Evolutionary conservation across 2,113 vertebrate species (phyloP), one percentile per base, ranked within the genome.

Genomic region (Mormyrus iriodes): DNA sequence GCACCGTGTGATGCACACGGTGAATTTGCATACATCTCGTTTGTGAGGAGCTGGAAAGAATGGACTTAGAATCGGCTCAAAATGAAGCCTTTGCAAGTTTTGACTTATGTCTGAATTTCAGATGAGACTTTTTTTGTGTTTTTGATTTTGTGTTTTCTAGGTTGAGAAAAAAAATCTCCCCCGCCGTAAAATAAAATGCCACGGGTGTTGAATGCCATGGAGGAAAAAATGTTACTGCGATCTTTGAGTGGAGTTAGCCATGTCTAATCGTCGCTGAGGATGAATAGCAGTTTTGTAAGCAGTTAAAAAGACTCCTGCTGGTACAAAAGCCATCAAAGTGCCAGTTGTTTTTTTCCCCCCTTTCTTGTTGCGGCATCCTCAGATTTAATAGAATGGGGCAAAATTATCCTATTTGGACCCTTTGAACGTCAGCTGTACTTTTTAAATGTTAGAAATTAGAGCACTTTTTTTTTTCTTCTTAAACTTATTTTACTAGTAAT

Each of bases 261-360:
- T 95, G 93, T 95, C 95, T 95, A 96, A 96, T 95, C 94, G 92
- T 93, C 92, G 86, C 92, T 89, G 89, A 93, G 93, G 94, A 94
- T 95, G 94, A 95, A 95, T 90, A 90, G 93, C 42, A 90, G 93
- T 94, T 95, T 93, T 95, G 93, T 94, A 89, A 89, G 39, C 49
- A 73, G 91, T 92, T 93, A 93, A 92, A 93, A 91, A 92, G 93
- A 89, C 93, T 92, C 94, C 93, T 89, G 91, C 90, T 93, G 94
- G 93, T 92, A 89, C 88, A 93, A 93, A 93, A 93, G 92, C 92
- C 93, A 91, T 94, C 93, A 93, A 94, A 93, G 91, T 93, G 90
- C 51, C 49, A 27, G 51, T 86, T 86, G 46, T 39, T 55, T 86
- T 84, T 83, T 92, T 91, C 7, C n/a, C 27, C 12, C 61, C 90